Conservation (phyloP, 2,797 vertebrate species). For the Oreochromis grahami region DNA sequence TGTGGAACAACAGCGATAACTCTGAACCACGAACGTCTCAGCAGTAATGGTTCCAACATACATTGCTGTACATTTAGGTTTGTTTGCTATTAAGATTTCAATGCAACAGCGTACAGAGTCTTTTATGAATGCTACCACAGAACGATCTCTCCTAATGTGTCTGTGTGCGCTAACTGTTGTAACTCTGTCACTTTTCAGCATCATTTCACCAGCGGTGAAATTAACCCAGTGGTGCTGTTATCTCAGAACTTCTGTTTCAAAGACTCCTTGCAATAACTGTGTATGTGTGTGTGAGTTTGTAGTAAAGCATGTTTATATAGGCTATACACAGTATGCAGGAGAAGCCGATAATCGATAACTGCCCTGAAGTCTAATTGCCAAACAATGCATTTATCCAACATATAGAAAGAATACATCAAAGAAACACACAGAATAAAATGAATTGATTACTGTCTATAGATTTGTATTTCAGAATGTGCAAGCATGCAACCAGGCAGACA, state of each 20-base stretch:
- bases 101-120: background rate
- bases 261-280: background rate
- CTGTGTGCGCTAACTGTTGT: background rate
- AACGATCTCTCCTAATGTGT: background rate
- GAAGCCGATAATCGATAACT: background rate
- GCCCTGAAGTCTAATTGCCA: slow-evolving; percentile 5
- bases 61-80: background rate
- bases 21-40: background rate
- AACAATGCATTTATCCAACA: slow-evolving; percentile 13
- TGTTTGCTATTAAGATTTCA: background rate
- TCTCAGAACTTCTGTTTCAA: background rate
- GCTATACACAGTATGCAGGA: background rate
- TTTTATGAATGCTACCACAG: background rate
- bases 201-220: background rate
- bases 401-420: background rate
- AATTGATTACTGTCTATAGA: slow-evolving; percentile 13
- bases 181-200: background rate
- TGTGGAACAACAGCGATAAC: background rate
- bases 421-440: background rate
- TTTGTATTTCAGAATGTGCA: background rate
- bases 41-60: background rate
- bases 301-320: background rate
- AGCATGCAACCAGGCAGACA: background rate
- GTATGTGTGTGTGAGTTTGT: background rate
- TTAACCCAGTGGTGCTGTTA: background rate